Evolutionary conservation across 2,797 vertebrate genomes (phyloP).

Genomic region (Cyclura pinguis): DNA sequence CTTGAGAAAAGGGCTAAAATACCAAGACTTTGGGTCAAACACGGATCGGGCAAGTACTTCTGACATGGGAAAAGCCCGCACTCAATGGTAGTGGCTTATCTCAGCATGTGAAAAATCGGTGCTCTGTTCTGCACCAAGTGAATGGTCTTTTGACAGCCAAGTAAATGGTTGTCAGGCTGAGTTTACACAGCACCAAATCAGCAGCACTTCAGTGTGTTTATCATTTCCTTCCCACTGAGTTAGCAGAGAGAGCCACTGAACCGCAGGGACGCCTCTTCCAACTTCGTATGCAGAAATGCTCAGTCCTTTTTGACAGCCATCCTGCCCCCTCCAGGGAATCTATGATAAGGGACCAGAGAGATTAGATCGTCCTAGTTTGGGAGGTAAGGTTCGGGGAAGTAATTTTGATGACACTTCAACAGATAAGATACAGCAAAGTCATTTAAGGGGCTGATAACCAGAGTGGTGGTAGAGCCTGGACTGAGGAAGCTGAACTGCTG

Average conservation of each 20-base stretch:
- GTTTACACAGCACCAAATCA: slow-evolving; percentile 73
- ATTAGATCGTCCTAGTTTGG: background rate
- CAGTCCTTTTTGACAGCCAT: background rate
- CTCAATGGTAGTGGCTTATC: background rate
- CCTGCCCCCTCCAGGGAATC: background rate
- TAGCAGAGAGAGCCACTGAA: slow-evolving; percentile 61
- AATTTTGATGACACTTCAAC: background rate
- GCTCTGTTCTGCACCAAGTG: slow-evolving; percentile 63
- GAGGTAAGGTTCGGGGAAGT: background rate
- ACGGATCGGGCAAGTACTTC: background rate
- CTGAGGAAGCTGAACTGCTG: too few species aligned
- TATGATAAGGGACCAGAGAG: too few species aligned
- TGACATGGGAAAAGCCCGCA: background rate
- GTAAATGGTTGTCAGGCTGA: slow-evolving; percentile 74
- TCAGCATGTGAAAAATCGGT: background rate
- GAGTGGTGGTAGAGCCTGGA: too few species aligned
- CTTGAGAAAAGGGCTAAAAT: background rate
- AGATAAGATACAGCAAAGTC: background rate
- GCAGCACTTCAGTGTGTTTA: slow-evolving; percentile 72
- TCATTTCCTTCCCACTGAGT: slow-evolving; percentile 70
- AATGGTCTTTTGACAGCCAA: slow-evolving; percentile 71
- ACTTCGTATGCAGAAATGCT: slow-evolving; percentile 33
- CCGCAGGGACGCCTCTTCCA: slow-evolving; percentile 17
- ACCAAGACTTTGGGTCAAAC: background rate
- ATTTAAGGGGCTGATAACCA: too few species aligned